Conservation (phyloP, 2,888 invertebrate species). For the Diarsia rubi region DNA sequence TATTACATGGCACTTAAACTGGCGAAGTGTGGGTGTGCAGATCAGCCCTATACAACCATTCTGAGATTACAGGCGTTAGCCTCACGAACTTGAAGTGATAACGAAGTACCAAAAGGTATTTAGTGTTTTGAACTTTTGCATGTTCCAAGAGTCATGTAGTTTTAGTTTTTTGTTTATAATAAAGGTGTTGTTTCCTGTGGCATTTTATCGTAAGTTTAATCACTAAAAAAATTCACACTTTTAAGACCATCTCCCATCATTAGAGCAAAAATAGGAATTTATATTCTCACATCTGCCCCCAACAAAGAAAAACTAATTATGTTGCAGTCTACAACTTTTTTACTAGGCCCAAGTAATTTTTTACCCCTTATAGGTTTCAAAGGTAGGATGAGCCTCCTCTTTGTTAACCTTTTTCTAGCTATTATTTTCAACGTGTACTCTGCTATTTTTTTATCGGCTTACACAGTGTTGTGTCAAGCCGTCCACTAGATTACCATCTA, state of each 20-base stretch:
- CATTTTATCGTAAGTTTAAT: constrained; percentile 5
- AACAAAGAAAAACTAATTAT: constrained; percentile 55
- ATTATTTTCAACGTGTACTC: constrained; percentile 65
- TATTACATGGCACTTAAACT: background rate
- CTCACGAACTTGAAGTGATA: background rate
- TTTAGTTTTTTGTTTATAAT: background rate
- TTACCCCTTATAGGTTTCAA: constrained; percentile 45
- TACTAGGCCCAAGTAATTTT: constrained; percentile 29
- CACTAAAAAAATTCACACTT: background rate
- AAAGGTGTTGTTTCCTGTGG: background rate
- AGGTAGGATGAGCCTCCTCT: constrained; percentile 26
- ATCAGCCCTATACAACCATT: background rate
- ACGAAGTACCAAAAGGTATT: background rate
- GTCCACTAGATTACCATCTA: constrained; percentile 75
- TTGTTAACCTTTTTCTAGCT: constrained; percentile 62
- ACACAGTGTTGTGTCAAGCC: constrained; percentile 71
- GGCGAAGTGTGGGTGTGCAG: background rate
- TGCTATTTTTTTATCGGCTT: constrained; percentile 68
- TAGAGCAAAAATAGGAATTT: constrained; percentile 33
- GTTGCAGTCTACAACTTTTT: constrained; percentile 38
- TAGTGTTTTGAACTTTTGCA: background rate
- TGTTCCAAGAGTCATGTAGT: background rate
- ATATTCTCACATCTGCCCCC: constrained; percentile 45
- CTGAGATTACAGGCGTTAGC: background rate
- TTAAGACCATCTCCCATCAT: constrained; percentile 38